Conservation (phyloP, 2,797 vertebrate genomes). For the Falco peregrinus region DNA sequence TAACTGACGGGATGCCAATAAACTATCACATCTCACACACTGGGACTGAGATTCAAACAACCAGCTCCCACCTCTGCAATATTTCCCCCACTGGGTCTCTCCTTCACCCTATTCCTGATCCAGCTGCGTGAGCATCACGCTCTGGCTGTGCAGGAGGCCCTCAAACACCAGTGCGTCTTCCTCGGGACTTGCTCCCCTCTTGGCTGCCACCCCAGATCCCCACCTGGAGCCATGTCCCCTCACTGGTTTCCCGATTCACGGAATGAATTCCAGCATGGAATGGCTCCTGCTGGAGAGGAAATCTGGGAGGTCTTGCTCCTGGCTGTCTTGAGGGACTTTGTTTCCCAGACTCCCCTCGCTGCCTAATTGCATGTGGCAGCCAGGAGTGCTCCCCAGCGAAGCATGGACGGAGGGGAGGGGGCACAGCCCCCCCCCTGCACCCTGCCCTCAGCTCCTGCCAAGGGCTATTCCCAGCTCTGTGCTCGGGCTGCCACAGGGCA, state of each 20-base stretch:
- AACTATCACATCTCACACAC: not conserved
- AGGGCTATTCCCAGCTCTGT: not conserved
- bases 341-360: not conserved
- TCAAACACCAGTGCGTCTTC: not conserved
- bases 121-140: not conserved
- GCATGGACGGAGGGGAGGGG: not conserved
- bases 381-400: fast-evolving
- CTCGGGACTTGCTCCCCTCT: not conserved
- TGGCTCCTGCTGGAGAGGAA: not conserved
- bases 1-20: not conserved
- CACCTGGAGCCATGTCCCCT: not conserved
- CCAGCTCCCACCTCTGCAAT: not conserved
- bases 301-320: not conserved
- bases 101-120: not conserved
- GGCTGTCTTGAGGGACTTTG: not conserved
- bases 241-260: not conserved
- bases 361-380: not conserved
- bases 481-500: not conserved
- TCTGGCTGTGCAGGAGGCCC: not conserved
- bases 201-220: not conserved
- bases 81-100: not conserved
- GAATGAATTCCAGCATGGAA: not conserved
- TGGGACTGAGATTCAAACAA: not conserved
- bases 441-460: not conserved
- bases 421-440: not conserved